A percentile compares a stretch with the other conserved stretches of the same genome.
Evolutionary conservation across 2,888 invertebrate species (phyloP).

Genomic region (Philopedon plagiatum): DNA sequence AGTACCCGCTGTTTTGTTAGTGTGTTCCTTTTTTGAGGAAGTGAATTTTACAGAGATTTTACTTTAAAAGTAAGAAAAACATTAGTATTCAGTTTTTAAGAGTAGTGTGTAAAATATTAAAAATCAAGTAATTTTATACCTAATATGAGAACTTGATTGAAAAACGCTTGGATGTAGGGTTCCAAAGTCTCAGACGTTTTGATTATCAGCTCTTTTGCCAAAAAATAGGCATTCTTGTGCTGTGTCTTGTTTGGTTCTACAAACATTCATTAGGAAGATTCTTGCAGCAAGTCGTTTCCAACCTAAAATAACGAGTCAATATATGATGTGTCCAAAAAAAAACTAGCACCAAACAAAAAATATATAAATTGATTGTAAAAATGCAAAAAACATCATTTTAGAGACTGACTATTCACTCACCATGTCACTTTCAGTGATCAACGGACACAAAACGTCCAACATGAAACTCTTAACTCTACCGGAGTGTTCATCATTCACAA

Average conservation of each 20-base stretch:
- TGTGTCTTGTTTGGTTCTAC: constrained; percentile 94
- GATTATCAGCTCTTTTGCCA: constrained; percentile 92
- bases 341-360: no score
- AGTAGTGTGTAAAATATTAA: no score
- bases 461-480: constrained; percentile 97
- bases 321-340: no score
- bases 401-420: constrained; percentile 66
- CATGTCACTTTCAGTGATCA: constrained; percentile 95
- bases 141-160: constrained; percentile 94
- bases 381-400: not conserved
- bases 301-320: constrained; percentile 65
- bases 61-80: no score
- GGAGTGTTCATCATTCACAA: constrained; percentile 97
- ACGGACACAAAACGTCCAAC: constrained; percentile 94
- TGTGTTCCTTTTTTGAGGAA: no score
- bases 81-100: no score
- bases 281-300: constrained; percentile 93
- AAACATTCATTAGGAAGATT: constrained; percentile 93
- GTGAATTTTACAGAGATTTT: no score
- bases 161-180: constrained; percentile 97
- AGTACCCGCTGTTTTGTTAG: no score
- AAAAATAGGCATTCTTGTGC: constrained; percentile 88
- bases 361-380: not conserved
- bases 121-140: constrained; percentile 32
- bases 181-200: constrained; percentile 95